Evolutionary conservation across 2,797 vertebrate genomes (phyloP).

Genomic region (Pelobates cultripes): DNA sequence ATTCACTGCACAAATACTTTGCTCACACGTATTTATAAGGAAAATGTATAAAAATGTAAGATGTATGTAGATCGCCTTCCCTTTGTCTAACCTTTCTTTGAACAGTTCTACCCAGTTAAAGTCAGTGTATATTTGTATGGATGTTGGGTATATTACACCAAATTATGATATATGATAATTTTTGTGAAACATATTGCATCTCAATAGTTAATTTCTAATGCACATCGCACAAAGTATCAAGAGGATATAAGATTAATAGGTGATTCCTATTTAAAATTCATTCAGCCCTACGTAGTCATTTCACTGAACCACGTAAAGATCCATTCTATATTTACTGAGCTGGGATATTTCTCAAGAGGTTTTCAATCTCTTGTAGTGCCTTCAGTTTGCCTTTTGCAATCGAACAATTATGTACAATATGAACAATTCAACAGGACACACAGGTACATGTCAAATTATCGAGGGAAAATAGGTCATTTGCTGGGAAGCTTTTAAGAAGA

Average conservation of each 20-base stretch:
- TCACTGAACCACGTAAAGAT: neutral
- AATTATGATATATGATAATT: too few relatives aligned
- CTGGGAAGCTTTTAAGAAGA: neutral
- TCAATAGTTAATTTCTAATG: too few relatives aligned
- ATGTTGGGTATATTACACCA: too few relatives aligned
- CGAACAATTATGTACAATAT: neutral
- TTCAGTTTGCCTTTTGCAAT: neutral
- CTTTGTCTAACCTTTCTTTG: too few relatives aligned
- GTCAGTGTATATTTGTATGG: too few relatives aligned
- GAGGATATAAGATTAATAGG: neutral
- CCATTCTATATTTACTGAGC: neutral
- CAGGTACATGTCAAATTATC: neutral
- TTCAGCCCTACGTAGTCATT: neutral
- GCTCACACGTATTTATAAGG: too few relatives aligned
- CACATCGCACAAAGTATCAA: too few relatives aligned
- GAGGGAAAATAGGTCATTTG: neutral
- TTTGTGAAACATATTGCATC: too few relatives aligned
- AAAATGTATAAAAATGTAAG: too few relatives aligned
- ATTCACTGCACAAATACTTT: too few relatives aligned
- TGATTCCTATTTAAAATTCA: neutral
- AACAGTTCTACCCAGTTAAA: too few relatives aligned
- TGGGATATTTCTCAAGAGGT: neutral
- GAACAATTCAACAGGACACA: neutral
- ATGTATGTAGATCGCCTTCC: too few relatives aligned
- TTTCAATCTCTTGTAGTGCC: neutral